Evolutionary conservation across 2,797 vertebrate species (phyloP).

Genomic region (Lepidocolaptes lacrymiger): DNA sequence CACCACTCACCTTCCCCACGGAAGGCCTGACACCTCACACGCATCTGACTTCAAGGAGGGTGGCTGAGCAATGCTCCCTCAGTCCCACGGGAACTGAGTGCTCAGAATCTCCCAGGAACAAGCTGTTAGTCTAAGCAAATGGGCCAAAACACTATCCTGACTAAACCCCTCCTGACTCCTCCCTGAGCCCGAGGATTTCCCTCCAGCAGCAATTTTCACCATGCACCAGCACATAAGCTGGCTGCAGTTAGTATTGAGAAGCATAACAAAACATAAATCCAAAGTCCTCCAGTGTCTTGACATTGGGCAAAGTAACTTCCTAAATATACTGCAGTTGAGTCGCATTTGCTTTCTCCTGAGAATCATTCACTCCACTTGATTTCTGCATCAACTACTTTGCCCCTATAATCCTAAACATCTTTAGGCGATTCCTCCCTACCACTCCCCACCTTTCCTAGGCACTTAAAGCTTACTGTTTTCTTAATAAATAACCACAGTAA

Average conservation of each 20-base stretch:
- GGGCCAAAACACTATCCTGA: neutral
- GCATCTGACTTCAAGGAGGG: neutral
- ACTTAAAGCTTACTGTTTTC: conserved; percentile 73
- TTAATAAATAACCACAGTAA: conserved; percentile 66
- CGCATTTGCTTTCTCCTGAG: neutral
- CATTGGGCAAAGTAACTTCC: conserved; percentile 7
- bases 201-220: conserved; percentile 33
- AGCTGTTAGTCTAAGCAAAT: neutral
- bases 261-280: neutral
- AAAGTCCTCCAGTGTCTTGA: conserved; percentile 54
- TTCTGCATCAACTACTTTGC: neutral
- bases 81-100: neutral
- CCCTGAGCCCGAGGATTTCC: neutral
- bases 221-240: neutral
- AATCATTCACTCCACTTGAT: neutral
- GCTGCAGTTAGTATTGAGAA: neutral
- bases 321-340: neutral
- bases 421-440: conserved; percentile 15
- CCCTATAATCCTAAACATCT: conserved; percentile 14
- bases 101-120: neutral
- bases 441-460: conserved; percentile 64
- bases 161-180: neutral
- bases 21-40: neutral
- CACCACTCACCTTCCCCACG: fast-evolving
- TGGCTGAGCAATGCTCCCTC: neutral